Base-by-base conservation (phyloP, 1,140 invertebrate genomes). In the Polyergus mexicanus region DNA sequence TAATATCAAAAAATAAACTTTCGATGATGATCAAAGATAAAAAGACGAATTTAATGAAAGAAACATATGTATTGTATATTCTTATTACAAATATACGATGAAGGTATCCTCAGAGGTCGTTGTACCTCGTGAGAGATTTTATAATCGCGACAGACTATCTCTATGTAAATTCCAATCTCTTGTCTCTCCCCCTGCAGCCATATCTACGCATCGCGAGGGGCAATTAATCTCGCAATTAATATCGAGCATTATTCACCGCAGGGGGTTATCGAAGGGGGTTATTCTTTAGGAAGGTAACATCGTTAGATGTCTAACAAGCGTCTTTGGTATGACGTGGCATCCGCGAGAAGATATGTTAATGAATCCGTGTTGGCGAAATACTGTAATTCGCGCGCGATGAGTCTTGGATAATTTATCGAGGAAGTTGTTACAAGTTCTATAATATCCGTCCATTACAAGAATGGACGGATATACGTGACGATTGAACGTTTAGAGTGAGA, bases 161-260 rank as follows among this genome's bases (percentile, higher is more conserved):
- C n/a, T 66, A 38, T 51, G 47, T 51, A 51, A 51, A 78, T 78
- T 16, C 35, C 19, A 80, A 44, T 68, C 28, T 13, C 41, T 13
- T 68, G 62, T 19, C 19, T 69, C 25, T 74, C 35, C 5, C 54
- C 41, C 54, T 47, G 19, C 22, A 32, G 32, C 8, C 10, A 25
- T 41, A 77, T 54, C 16, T 54, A 16, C 22, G 19, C 69, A 7
- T 47, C 41, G 1, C 35, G 62, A 38, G 13, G 11, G 11, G 5
- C 62, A 80, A 89, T 89, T 89, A 89, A 89, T 89, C 77, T 86
- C 72, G 68, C 44, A 78, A 86, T 88, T 84, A 86, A 77, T 51
- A 68, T n/a, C 13, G n/a, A 10, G 25, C 13, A 22, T 35, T 72
- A 60, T 62, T 54, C 72, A 32, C 22, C 7, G n/a, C 11, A 22